phyloP scores from a whole-genome alignment of 1,140 invertebrate genomes.

The Caenorhabditis inopinata region DNA sequence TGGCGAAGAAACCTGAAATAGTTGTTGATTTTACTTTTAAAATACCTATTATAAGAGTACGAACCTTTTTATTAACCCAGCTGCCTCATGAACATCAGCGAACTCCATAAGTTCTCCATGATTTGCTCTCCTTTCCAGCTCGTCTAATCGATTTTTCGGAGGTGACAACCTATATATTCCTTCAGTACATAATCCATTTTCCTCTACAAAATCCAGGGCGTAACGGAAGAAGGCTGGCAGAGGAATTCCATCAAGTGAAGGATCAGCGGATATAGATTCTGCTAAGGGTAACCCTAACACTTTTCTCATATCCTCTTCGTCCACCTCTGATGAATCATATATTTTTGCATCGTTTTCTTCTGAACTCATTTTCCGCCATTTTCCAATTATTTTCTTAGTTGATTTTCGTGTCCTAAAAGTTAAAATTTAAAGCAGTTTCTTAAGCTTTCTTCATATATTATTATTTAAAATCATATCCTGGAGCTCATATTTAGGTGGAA shows the following conservation, averaged over 20 bases:
- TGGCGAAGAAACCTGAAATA: conserved; percentile 44
- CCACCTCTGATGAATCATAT: not conserved
- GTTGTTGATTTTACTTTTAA: no score
- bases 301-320: not conserved
- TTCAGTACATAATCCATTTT: conserved; percentile 36
- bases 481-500: no score
- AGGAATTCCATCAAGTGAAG: conserved; percentile 45
- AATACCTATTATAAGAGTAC: not conserved
- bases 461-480: no score
- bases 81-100: conserved; percentile 41
- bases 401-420: not conserved
- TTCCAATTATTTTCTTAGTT: conserved; percentile 12
- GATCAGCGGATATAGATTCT: conserved; percentile 32
- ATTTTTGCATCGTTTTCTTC: not conserved
- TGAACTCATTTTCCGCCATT: conserved; percentile 13
- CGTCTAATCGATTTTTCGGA: conserved; percentile 42
- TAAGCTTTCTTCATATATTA: no score
- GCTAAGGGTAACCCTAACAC: conserved; percentile 22
- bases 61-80: conserved; percentile 44
- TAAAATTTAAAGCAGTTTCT: no score
- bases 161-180: conserved; percentile 49
- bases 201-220: conserved; percentile 40
- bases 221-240: conserved; percentile 38
- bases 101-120: conserved; percentile 28
- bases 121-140: conserved; percentile 34